Evolutionary conservation across 2,888 invertebrate species (phyloP).

Genomic region (Nephrotoma guestfalica): DNA sequence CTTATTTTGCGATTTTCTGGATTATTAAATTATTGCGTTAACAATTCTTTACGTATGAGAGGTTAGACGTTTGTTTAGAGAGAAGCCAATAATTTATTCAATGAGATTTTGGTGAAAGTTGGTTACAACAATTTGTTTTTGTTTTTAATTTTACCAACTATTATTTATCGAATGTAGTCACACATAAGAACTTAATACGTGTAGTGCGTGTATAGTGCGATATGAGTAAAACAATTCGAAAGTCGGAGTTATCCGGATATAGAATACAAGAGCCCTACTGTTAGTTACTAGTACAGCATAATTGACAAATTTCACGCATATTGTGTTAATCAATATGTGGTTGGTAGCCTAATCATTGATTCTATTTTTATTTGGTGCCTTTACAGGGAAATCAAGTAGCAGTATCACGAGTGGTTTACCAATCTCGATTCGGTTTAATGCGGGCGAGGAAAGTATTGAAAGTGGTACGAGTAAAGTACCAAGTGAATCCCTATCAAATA

Average conservation of each 20-base stretch:
- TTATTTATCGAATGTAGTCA: not conserved
- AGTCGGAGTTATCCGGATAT: not conserved
- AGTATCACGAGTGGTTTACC: slow-evolving; percentile 20
- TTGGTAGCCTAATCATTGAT: not conserved
- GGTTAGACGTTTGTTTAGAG: not conserved
- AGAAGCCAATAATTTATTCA: not conserved
- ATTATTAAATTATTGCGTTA: not conserved
- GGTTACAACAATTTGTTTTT: not conserved
- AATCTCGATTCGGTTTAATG: slow-evolving; percentile 30
- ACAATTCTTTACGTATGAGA: not conserved
- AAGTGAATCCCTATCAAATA: slow-evolving; percentile 27
- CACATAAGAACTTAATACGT: not conserved
- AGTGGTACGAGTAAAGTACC: slow-evolving; percentile 20
- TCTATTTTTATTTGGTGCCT: not conserved
- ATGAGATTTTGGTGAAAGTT: not conserved
- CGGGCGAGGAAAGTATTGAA: slow-evolving; percentile 30
- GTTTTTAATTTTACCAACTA: not conserved
- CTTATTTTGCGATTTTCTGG: not conserved
- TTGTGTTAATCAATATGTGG: not conserved
- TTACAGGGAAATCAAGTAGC: slow-evolving; percentile 1
- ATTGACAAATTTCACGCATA: too few species aligned
- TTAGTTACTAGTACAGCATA: not conserved
- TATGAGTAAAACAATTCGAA: not conserved
- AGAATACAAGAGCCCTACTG: not conserved
- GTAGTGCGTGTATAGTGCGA: not conserved